phyloP scores from a whole-genome alignment of 2,888 invertebrate genomes.

The Parnassius smintheus region DNA sequence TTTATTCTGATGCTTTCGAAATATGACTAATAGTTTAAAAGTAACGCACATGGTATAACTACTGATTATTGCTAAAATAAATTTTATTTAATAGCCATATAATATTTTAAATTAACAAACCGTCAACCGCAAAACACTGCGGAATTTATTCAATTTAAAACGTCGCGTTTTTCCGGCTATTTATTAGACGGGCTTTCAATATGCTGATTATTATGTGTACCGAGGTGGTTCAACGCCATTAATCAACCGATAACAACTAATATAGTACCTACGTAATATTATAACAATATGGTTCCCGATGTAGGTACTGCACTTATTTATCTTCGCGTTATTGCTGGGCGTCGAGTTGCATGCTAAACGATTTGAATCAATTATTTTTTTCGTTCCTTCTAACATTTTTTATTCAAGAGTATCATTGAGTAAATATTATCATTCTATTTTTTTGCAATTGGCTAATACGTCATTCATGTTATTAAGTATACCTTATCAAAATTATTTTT shows the following conservation, averaged over 20 bases:
- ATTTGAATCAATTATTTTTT: slow-evolving; percentile 5
- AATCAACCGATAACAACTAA: slow-evolving; percentile 36
- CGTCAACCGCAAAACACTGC: not conserved
- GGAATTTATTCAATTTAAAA: not conserved
- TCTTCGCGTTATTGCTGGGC: slow-evolving; percentile 32
- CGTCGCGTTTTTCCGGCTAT: not conserved
- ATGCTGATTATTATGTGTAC: slow-evolving; percentile 20
- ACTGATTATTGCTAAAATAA: slow-evolving; percentile 44
- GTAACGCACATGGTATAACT: slow-evolving; percentile 55
- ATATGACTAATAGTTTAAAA: slow-evolving; percentile 59
- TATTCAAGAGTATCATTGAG: not conserved
- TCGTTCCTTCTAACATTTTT: not conserved
- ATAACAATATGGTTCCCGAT: slow-evolving; percentile 33
- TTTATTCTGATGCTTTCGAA: slow-evolving; percentile 52
- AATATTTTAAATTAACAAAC: not conserved
- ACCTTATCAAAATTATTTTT: not conserved
- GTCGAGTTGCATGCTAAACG: slow-evolving; percentile 32
- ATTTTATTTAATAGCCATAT: not conserved
- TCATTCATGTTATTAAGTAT: not conserved
- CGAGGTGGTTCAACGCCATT: slow-evolving; percentile 28
- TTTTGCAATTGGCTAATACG: not conserved
- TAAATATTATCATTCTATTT: not conserved
- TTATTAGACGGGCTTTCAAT: slow-evolving; percentile 10
- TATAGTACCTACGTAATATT: slow-evolving; percentile 18
- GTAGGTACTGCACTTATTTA: slow-evolving; percentile 29